These are phyloP conservation scores for Microcebus jonahi DNA, from an alignment of 2,113 vertebrate genomes.

Conservation along the genomic window DNA sequence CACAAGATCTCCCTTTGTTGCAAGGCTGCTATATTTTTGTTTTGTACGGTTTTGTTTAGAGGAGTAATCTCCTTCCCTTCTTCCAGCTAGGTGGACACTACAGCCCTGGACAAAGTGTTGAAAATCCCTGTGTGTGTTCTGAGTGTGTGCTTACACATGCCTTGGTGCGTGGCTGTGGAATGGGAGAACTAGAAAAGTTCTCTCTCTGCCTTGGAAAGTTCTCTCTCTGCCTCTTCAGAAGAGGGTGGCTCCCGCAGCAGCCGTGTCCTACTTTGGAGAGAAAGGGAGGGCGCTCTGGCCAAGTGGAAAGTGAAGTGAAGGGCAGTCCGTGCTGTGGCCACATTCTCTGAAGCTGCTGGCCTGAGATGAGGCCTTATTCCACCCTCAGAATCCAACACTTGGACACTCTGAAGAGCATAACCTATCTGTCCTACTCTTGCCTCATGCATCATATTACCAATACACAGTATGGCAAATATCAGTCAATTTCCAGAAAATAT, in stretches of 20 bases:
- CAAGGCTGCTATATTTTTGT: background rate
- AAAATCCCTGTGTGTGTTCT: background rate
- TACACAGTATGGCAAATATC: background rate
- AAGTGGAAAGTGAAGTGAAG: background rate
- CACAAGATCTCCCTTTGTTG: background rate
- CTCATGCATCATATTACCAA: no score
- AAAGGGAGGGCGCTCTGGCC: accelerated
- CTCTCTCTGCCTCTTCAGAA: background rate
- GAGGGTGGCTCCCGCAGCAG: no score
- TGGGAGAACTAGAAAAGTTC: accelerated
- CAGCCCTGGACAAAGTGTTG: accelerated
- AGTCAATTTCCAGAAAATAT: background rate
- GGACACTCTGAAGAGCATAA: background rate
- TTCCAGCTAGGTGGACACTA: accelerated
- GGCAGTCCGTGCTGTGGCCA: accelerated
- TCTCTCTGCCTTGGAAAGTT: background rate
- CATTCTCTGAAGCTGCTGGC: background rate
- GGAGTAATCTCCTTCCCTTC: accelerated
- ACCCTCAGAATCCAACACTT: accelerated
- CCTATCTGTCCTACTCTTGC: accelerated
- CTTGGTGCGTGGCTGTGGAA: background rate
- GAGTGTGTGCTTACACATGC: accelerated
- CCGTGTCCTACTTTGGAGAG: accelerated
- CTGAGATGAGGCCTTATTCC: background rate
- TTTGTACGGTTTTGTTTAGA: background rate